These are phyloP conservation scores for Hoplostethus atlanticus DNA, from an alignment of 2,797 vertebrate species.

Conservation along the genomic window DNA sequence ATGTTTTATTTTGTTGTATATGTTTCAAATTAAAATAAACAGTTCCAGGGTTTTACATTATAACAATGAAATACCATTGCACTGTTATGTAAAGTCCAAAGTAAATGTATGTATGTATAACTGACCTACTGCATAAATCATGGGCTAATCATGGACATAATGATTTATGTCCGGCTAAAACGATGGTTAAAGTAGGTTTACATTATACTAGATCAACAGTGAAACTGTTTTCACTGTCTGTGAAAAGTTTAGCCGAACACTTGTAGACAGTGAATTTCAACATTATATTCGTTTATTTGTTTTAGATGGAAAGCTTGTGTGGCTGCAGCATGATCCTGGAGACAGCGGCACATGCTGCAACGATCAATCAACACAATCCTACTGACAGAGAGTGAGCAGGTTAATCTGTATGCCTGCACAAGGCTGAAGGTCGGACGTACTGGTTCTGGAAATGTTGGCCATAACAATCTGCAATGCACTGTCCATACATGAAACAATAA, in stretches of 20 bases:
- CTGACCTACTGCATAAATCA: no score
- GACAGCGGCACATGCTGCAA: slow-evolving; percentile 51
- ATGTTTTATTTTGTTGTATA: no score
- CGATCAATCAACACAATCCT: slow-evolving; percentile 50
- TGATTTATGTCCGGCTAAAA: no score
- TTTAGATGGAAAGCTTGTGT: slow-evolving; percentile 9
- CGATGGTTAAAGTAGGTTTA: no score
- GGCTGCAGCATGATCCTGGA: slow-evolving; percentile 27
- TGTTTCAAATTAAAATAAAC: no score
- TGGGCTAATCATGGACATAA: no score
- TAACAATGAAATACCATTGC: no score
- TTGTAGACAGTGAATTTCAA: neutral
- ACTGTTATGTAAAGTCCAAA: no score
- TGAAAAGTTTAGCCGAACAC: neutral
- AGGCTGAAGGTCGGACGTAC: slow-evolving; percentile 27
- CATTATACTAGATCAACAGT: no score
- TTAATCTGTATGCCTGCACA: slow-evolving; percentile 37
- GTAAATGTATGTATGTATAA: no score
- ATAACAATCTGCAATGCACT: slow-evolving; percentile 29
- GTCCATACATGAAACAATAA: slow-evolving; percentile 32
- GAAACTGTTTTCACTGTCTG: no score
- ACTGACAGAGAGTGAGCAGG: slow-evolving; percentile 21
- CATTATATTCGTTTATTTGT: slow-evolving; percentile 28
- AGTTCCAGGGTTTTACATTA: no score
- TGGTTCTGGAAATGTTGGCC: slow-evolving; percentile 12